Conservation (phyloP, 2,113 vertebrate species). For the Psittacara wagleri region DNA sequence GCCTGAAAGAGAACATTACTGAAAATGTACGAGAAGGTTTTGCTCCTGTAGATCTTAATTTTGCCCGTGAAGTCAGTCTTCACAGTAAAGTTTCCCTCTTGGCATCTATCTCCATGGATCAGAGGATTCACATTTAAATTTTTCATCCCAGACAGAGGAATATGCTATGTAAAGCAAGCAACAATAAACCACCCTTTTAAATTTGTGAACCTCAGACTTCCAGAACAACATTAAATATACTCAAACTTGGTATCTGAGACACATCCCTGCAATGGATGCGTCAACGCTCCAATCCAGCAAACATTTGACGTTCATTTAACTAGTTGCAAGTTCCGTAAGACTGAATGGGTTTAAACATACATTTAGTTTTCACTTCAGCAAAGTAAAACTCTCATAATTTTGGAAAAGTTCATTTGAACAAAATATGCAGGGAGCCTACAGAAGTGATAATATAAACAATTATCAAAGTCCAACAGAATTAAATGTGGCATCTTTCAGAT, state of each 20-base stretch:
- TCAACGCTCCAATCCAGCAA: background rate
- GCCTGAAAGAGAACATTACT: background rate
- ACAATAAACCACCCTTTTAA: background rate
- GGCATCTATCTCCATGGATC: background rate
- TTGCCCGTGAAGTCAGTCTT: background rate
- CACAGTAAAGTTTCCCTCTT: background rate
- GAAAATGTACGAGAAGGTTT: background rate
- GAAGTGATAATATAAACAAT: background rate
- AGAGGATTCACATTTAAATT: background rate
- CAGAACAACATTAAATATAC: background rate
- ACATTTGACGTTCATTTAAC: background rate
- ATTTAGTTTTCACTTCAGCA: too few species aligned
- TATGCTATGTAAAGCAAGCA: background rate
- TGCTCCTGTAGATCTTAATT: background rate
- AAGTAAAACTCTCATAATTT: background rate
- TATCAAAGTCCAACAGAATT: background rate
- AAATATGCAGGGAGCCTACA: background rate
- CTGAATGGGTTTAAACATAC: background rate
- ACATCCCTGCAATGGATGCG: background rate
- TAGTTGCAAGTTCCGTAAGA: background rate
- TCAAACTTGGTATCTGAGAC: background rate
- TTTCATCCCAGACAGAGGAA: background rate
- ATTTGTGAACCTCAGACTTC: background rate
- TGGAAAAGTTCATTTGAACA: background rate
- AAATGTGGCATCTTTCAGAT: background rate